Base-by-base conservation (phyloP, 2,113 vertebrate genomes). In the Oncorhynchus keta region DNA sequence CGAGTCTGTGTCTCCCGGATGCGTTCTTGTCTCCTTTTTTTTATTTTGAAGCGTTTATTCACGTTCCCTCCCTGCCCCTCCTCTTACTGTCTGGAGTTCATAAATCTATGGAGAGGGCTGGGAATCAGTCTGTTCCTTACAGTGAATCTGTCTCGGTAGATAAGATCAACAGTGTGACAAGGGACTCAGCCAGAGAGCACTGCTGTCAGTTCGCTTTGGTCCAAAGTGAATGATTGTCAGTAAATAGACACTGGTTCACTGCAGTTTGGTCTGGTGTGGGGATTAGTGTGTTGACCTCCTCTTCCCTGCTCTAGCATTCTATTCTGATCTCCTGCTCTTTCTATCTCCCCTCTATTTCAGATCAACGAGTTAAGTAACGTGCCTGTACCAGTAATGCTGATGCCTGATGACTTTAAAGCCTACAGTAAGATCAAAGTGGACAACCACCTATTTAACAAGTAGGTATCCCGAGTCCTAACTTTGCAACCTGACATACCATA, bases 391-490 rank as follows among this genome's bases (percentile, higher is more conserved):
- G 97, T 98, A 83, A 98, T 98, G 96, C 80, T 98, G 68, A 97
- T 98, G 96, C 97, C 97, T 2, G 97, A 98, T 74, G 97, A 98
- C 92, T 98, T 98, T 86, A 98, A 98, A 93, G 97, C 97, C 86
- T 98, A 97, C 94, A 98, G 96, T 83, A 98, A 98, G 93, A 98
- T 98, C 87, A 98, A 98, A 92, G 96, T 98, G 95, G 97, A 98
- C 94, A 98, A 98, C 93, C 97, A 98, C 87, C 96, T 98, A 76
- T 98, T 98, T 93, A 98, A 98, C 95, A 98, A 98, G 97, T 98
- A 89, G 93, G 97, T 94, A 71, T 74, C 1, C 4, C 0, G 6
- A 0, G 49, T 51, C 1, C 49, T 13, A 5, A 51, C 49, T 14
- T 14, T 51, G 49, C 49, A 16, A 39, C 39, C 39, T 9, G 49